phyloP scores from a whole-genome alignment of 2,797 vertebrate species.

The Malacoraja senta region DNA sequence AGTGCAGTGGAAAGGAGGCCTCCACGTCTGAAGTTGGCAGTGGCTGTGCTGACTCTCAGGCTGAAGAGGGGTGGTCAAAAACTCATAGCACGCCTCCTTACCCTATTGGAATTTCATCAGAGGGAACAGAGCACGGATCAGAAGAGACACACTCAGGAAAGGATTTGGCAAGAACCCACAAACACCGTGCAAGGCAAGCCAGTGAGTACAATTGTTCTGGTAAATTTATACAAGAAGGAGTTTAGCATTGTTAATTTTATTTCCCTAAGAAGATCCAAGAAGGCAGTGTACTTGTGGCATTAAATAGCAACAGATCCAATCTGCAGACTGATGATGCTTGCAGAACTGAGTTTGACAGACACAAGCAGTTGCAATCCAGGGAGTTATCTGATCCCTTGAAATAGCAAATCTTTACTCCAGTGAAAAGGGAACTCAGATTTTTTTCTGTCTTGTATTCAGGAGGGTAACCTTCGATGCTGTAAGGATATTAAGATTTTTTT shows the following conservation, averaged over 20 bases:
- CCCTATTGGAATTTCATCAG: conserved; percentile 77
- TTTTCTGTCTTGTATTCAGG: conserved; percentile 61
- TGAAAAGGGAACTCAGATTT: conserved; percentile 68
- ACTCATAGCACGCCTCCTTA: conserved; percentile 72
- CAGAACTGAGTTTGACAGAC: conserved; percentile 87
- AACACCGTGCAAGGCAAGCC: conserved; percentile 83
- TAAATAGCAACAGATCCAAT: conserved; percentile 15
- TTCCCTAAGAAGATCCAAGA: conserved; percentile 29
- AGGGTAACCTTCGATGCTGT: conserved; percentile 56
- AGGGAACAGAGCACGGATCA: conserved; percentile 76
- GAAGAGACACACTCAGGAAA: conserved; percentile 67
- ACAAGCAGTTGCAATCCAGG: conserved; percentile 74
- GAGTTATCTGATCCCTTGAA: conserved; percentile 77
- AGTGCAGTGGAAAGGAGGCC: conserved; percentile 53
- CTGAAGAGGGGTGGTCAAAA: conserved; percentile 70
- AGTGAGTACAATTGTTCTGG: conserved; percentile 69
- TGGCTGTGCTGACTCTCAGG: conserved; percentile 70
- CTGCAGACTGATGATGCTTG: conserved; percentile 70
- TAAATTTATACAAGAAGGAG: not conserved
- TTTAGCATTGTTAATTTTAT: conserved; percentile 41
- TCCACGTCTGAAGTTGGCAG: conserved; percentile 59
- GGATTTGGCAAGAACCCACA: conserved; percentile 78
- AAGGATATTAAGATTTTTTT: conserved; percentile 34
- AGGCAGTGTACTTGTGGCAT: not conserved
- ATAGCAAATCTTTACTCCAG: conserved; percentile 66